Conservation (phyloP, 2,888 invertebrate genomes). For the Cryptus viduatorius region DNA sequence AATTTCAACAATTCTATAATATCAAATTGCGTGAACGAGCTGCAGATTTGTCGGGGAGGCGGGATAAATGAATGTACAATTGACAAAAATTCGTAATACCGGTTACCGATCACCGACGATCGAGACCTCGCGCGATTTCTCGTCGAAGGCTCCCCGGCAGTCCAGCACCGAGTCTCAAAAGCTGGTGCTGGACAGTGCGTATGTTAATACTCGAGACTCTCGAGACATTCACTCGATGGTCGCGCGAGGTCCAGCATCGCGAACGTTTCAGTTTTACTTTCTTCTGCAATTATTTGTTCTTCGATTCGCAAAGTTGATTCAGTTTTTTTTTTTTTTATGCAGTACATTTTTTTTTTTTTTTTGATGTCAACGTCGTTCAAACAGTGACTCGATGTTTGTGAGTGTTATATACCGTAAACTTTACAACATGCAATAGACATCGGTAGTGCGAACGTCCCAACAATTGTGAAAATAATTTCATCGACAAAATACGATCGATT, state of each 20-base stretch:
- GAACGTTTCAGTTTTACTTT: slow-evolving; percentile 36
- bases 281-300: neutral
- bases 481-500: neutral
- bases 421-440: neutral
- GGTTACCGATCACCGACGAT: slow-evolving; percentile 57
- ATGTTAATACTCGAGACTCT: slow-evolving; percentile 64
- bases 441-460: neutral
- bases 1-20: neutral
- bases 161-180: slow-evolving; percentile 42
- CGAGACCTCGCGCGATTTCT: slow-evolving; percentile 58
- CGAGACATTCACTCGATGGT: slow-evolving; percentile 73
- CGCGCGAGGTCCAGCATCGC: slow-evolving; percentile 71
- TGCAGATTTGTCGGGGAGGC: neutral
- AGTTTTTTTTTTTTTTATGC: neutral
- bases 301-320: neutral
- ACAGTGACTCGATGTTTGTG: neutral
- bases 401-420: neutral
- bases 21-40: neutral
- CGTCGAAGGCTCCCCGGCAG: slow-evolving; percentile 31
- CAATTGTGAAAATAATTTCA: neutral
- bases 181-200: slow-evolving; percentile 47
- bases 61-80: slow-evolving; percentile 39
- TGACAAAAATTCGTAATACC: slow-evolving; percentile 59
- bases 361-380: neutral
- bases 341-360: no score